phyloP scores from a whole-genome alignment of 2,888 invertebrate species.

The Chymomyza amoena region DNA sequence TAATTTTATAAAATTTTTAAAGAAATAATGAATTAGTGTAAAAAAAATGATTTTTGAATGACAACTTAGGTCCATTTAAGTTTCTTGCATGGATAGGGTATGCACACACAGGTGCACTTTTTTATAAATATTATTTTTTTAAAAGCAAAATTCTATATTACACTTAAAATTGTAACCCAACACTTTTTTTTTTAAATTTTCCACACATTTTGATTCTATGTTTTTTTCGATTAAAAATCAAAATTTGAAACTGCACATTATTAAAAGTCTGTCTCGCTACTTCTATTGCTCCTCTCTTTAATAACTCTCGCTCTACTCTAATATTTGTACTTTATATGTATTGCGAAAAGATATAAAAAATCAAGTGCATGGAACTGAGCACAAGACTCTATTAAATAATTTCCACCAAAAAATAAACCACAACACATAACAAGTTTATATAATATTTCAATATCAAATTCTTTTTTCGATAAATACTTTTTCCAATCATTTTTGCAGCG shows the following conservation, averaged over 20 bases:
- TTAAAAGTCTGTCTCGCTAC: conserved; percentile 46
- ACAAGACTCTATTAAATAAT: conserved; percentile 45
- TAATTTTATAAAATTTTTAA: no score
- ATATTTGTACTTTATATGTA: conserved; percentile 42
- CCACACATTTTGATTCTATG: conserved; percentile 18
- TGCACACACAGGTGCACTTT: conserved; percentile 18
- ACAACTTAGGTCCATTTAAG: not conserved
- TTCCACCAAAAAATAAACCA: conserved; percentile 22
- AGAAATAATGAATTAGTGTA: no score
- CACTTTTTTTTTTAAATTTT: conserved; percentile 17
- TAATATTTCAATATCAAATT: conserved; percentile 19
- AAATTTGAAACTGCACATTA: conserved; percentile 46
- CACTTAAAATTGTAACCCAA: not conserved
- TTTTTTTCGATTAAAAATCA: conserved; percentile 1
- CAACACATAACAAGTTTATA: conserved; percentile 34
- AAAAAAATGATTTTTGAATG: not conserved
- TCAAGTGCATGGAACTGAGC: conserved; percentile 61
- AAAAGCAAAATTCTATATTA: not conserved
- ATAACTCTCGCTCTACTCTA: conserved; percentile 33
- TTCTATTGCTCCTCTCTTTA: conserved; percentile 40
- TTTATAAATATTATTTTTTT: not conserved
- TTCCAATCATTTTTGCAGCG: conserved; percentile 59
- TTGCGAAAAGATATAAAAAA: conserved; percentile 31
- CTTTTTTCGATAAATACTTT: conserved; percentile 36
- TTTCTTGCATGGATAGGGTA: conserved; percentile 28